Evolutionary conservation across 2,797 vertebrate species (phyloP).

Genomic region (Galagoides demidoff): DNA sequence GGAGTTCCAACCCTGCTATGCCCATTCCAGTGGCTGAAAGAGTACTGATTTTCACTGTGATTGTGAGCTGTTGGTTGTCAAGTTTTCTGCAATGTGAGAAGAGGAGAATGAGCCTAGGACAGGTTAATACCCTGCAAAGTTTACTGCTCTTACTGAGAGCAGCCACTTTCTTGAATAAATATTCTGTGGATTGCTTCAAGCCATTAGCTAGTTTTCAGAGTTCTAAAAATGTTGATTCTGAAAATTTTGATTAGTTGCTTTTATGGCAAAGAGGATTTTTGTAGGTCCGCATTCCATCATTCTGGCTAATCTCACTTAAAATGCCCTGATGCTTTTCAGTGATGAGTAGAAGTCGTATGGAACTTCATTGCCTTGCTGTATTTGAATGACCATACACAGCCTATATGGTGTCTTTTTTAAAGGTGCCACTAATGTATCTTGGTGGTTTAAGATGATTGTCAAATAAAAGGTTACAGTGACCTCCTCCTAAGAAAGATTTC

Average conservation of each 20-base stretch:
- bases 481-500: background rate
- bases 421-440: background rate
- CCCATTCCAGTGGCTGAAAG: no score
- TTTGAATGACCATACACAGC: background rate
- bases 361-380: background rate
- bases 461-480: background rate
- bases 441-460: background rate
- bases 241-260: background rate
- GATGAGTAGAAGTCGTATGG: background rate
- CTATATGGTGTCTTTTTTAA: background rate
- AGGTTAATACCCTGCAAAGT: background rate
- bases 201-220: background rate
- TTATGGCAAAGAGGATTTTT: background rate
- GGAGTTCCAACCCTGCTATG: background rate
- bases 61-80: background rate
- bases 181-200: background rate
- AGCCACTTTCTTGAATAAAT: background rate
- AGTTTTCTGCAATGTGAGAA: background rate
- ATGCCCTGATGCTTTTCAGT: background rate
- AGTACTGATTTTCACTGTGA: background rate
- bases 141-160: background rate
- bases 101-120: background rate
- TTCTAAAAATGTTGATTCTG: background rate
- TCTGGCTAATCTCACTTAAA: background rate
- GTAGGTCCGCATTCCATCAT: background rate